Evolutionary conservation across 1,140 invertebrate species (phyloP).

Genomic region (Anthonomus grandis): DNA sequence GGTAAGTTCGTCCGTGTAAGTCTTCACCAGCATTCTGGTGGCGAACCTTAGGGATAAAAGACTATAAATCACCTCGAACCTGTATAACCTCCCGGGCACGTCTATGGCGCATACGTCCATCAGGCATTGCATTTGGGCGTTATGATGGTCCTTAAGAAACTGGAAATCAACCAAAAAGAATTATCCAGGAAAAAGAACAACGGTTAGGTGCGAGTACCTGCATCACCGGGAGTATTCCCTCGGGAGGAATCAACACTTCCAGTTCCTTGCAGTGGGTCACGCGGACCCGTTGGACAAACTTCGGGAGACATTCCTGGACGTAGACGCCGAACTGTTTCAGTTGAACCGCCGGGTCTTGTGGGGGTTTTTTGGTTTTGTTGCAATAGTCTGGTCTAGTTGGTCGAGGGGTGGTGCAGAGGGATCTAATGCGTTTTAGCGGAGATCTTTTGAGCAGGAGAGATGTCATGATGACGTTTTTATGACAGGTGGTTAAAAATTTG

Average conservation of each 20-base stretch:
- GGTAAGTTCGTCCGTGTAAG: slow-evolving; percentile 52
- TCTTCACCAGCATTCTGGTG: slow-evolving; percentile 44
- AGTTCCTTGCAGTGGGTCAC: slow-evolving; percentile 24
- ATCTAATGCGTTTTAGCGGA: no score
- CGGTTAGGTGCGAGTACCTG: slow-evolving; percentile 8
- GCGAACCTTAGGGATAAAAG: slow-evolving; percentile 25
- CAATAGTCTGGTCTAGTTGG: no score
- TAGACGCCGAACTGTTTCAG: slow-evolving; percentile 23
- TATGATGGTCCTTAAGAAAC: slow-evolving; percentile 33
- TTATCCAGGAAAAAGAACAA: background rate
- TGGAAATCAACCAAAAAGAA: slow-evolving; percentile 5
- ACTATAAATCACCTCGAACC: slow-evolving; percentile 33
- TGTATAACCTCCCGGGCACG: slow-evolving; percentile 12
- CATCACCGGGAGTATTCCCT: slow-evolving; percentile 19
- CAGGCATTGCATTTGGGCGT: slow-evolving; percentile 23
- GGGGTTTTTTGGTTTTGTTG: no score
- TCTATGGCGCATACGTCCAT: slow-evolving; percentile 29
- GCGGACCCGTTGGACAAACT: slow-evolving; percentile 26
- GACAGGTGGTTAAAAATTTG: no score
- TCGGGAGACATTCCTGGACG: slow-evolving; percentile 26
- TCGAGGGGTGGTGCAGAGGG: no score
- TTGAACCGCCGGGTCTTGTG: no score
- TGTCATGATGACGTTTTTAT: no score
- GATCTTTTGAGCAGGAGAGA: no score
- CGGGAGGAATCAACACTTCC: slow-evolving; percentile 27